These are phyloP conservation scores for Ceratosolen solmsi DNA, from an alignment of 1,140 invertebrate species.

Conservation along the genomic window DNA sequence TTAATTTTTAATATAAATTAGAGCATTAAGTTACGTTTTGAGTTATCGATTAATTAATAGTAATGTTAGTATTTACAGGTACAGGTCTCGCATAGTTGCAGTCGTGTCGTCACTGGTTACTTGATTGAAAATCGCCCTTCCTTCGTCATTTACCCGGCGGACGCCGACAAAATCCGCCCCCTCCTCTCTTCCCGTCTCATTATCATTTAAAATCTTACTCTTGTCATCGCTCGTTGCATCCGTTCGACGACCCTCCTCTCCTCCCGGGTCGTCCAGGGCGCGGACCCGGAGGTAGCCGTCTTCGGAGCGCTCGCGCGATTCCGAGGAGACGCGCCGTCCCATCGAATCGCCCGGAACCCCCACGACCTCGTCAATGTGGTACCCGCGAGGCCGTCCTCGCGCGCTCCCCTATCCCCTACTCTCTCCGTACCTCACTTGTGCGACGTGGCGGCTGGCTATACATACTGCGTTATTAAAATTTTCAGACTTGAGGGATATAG, in stretches of 20 bases:
- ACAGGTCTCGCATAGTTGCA: constrained; percentile 76
- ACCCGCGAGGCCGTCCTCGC: too few relatives aligned
- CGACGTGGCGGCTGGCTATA: constrained; percentile 45
- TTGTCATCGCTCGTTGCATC: background rate
- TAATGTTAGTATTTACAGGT: constrained; percentile 73
- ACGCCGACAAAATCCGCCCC: constrained; percentile 71
- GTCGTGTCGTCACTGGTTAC: constrained; percentile 73
- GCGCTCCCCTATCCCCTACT: too few relatives aligned
- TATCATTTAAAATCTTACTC: too few relatives aligned
- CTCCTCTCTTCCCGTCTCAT: background rate
- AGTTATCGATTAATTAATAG: constrained; percentile 71
- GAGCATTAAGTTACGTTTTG: constrained; percentile 66
- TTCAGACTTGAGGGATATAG: constrained; percentile 46
- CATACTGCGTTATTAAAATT: constrained; percentile 31
- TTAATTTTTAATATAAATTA: constrained; percentile 63
- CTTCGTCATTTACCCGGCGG: constrained; percentile 59
- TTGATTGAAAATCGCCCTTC: constrained; percentile 53
- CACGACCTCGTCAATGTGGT: too few relatives aligned
- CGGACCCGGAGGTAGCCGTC: too few relatives aligned
- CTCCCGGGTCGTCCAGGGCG: background rate
- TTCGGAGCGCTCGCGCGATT: too few relatives aligned
- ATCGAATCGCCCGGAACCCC: too few relatives aligned
- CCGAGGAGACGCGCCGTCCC: too few relatives aligned
- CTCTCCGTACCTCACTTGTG: too few relatives aligned
- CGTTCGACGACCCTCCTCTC: background rate